Conservation (phyloP, 1,140 invertebrate species). For the Branchinecta lynchi region DNA sequence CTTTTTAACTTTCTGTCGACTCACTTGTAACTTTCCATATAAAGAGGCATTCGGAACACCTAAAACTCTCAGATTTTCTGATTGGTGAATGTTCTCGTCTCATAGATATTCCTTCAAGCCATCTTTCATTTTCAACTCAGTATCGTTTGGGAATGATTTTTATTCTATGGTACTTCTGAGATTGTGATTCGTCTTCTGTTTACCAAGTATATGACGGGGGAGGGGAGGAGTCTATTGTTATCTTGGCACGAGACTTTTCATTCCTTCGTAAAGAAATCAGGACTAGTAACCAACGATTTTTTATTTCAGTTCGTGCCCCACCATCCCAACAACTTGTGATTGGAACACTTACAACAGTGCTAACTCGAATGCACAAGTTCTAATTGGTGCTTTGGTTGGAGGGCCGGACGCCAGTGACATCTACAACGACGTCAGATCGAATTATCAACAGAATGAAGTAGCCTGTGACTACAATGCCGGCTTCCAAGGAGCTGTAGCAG, state of each 20-base stretch:
- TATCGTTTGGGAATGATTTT: too few species aligned
- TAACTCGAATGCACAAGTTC: slow-evolving; percentile 29
- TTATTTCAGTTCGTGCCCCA: slow-evolving; percentile 27
- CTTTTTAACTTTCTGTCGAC: too few species aligned
- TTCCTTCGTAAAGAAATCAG: neutral
- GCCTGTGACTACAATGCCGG: slow-evolving; percentile 34
- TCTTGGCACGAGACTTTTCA: neutral
- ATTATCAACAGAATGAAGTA: slow-evolving; percentile 33
- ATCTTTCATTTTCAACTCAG: too few species aligned
- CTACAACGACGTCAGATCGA: slow-evolving; percentile 29
- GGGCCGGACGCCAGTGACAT: slow-evolving; percentile 30
- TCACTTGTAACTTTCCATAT: too few species aligned
- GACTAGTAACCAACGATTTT: neutral
- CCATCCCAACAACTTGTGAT: slow-evolving; percentile 25
- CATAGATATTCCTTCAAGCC: too few species aligned
- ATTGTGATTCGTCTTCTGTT: neutral
- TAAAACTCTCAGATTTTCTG: too few species aligned
- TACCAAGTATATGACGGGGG: neutral
- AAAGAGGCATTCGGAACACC: too few species aligned
- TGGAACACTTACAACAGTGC: slow-evolving; percentile 24
- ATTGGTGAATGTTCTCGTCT: too few species aligned
- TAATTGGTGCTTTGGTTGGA: slow-evolving; percentile 33
- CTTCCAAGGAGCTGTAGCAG: slow-evolving; percentile 27
- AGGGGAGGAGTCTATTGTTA: neutral
- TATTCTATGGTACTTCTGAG: too few species aligned